phyloP scores from a whole-genome alignment of 1,140 invertebrate species.

The Caenorhabditis latens region DNA sequence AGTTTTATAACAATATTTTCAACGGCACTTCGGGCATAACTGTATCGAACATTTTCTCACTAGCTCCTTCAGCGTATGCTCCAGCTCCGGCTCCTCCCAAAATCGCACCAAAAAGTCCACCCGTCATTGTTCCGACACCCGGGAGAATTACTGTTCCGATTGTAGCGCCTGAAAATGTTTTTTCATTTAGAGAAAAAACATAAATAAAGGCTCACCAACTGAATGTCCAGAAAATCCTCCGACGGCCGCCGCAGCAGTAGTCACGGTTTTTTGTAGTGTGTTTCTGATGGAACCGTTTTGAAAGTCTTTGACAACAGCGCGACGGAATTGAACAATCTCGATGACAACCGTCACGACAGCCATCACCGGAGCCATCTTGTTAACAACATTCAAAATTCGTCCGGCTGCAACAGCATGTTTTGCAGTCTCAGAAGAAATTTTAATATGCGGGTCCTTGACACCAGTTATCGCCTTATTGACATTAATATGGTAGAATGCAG shows the following conservation, averaged over 20 bases:
- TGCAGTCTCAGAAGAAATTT: not conserved
- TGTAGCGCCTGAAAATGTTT: not conserved
- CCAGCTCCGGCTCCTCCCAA: not conserved
- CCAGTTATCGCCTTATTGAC: not conserved
- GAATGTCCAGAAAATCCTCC: not conserved
- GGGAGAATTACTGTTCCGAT: not conserved
- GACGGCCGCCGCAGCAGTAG: not conserved
- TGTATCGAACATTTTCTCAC: not conserved
- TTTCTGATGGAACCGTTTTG: not conserved
- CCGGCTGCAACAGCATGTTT: not conserved
- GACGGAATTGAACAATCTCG: not conserved
- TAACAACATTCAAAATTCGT: not conserved
- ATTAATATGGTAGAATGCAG: constrained; percentile 24
- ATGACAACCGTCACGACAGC: not conserved
- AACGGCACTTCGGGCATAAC: not conserved
- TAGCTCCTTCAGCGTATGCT: not conserved
- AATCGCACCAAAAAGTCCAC: not conserved
- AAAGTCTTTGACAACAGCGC: not conserved
- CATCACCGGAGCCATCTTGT: not conserved
- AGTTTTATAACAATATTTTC: not conserved
- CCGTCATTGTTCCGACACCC: not conserved
- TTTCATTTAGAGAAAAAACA: no score
- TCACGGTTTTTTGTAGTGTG: not conserved
- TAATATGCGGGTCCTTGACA: not conserved
- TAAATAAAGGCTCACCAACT: no score